phyloP scores from a whole-genome alignment of 1,140 invertebrate species.

The Drosophila saltans region DNA sequence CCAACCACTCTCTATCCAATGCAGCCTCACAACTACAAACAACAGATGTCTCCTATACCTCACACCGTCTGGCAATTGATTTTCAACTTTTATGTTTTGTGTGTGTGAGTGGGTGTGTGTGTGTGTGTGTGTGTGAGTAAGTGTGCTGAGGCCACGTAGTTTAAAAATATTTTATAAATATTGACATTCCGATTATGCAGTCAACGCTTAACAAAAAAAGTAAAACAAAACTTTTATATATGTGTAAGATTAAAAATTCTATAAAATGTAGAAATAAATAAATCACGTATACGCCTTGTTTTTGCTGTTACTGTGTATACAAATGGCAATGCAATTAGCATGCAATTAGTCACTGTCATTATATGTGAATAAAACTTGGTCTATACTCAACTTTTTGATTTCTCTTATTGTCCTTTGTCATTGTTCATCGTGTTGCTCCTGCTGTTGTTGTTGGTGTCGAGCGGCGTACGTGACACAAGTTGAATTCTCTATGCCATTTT shows the following conservation, averaged over 20 bases:
- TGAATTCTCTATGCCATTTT: constrained; percentile 51
- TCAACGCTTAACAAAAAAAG: background rate
- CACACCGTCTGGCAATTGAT: constrained; percentile 61
- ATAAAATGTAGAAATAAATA: constrained; percentile 44
- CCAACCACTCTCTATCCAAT: background rate
- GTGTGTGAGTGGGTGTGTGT: background rate
- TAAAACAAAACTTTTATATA: background rate
- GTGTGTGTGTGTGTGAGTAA: background rate
- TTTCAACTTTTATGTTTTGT: constrained; percentile 56
- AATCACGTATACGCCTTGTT: constrained; percentile 72
- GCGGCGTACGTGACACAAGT: constrained; percentile 70
- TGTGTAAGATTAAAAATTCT: background rate
- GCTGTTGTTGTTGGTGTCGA: constrained; percentile 20
- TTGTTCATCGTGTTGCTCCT: constrained; percentile 10
- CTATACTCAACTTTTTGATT: constrained; percentile 69
- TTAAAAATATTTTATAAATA: constrained; percentile 81
- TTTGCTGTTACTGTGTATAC: constrained; percentile 22
- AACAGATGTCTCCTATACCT: constrained; percentile 54
- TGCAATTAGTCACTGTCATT: constrained; percentile 58
- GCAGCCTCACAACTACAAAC: background rate
- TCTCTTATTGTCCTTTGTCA: constrained; percentile 68
- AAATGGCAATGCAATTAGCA: constrained; percentile 61
- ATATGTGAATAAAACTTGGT: constrained; percentile 43
- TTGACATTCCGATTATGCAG: constrained; percentile 60
- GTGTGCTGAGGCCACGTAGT: constrained; percentile 55